Base-by-base conservation (phyloP, 2,113 vertebrate genomes). In the Elephantulus edwardii region DNA sequence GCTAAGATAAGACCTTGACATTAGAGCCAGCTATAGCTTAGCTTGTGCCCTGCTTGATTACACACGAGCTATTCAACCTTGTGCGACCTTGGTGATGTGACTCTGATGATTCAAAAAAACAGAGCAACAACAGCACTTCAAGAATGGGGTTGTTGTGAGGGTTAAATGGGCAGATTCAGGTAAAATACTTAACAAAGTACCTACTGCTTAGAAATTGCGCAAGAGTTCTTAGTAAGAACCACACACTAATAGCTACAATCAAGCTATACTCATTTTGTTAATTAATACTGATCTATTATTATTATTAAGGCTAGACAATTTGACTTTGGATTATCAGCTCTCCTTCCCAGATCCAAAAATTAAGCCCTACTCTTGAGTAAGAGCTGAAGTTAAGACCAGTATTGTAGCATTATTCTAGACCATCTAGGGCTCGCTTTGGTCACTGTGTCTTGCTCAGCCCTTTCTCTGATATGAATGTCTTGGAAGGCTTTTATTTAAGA, bases 401-500 rank as follows among this genome's bases (percentile, higher is more conserved):
- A 10, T 20, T 24, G 22, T 33, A 35, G 28, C 68, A 20, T 56
- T 30, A 14, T 50, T 58, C 22, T 10, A 44, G 79, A 52, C 20
- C 44, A 33, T 6, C 38, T n/a, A 30, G 40, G 58, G 35, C 6
- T 2, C 71, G 11, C 2, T 28, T 40, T 42, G 62, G 50, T 56
- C 42, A 13, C 70, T 68, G 17, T 16, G 20, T 3, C 54, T 83
- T 56, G 19, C 28, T 71, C 60, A n/a, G 28, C 33, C 52, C 74
- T 87, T 89, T 75, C 76, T 77, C 24, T 48, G 89, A 64, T n/a
- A 44, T 44, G n/a, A 56, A 28, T 60, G 48, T 42, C 62, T 50
- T 26, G 7, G 52, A 79, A 78, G 84, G 42, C 50, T 90, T 90
- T 88, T 85, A 40, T 68, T 83, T 93, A 58, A 83, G 40, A 83